These are phyloP conservation scores for Morphnarchus princeps DNA, from an alignment of 2,113 vertebrate species.

Conservation along the genomic window DNA sequence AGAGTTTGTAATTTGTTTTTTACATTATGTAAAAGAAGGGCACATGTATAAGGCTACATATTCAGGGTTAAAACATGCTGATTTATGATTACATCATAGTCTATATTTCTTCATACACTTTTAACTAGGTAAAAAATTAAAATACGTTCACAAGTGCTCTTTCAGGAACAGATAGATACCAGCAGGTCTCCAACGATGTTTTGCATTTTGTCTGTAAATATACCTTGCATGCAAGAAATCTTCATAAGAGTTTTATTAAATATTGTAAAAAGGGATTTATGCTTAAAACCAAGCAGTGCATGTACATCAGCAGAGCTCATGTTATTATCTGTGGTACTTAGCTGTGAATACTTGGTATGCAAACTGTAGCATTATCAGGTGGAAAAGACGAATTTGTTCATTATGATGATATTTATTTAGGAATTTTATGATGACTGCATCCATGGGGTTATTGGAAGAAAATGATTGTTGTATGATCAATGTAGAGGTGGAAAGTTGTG, in stretches of 20 bases:
- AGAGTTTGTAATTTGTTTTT: not conserved
- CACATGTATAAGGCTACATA: accelerated
- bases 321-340: not conserved
- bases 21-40: not conserved
- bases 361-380: not conserved
- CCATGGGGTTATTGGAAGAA: not conserved
- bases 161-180: not conserved
- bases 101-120: not conserved
- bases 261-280: not conserved
- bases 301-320: not conserved
- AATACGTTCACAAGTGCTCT: not conserved
- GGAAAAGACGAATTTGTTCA: not conserved
- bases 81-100: not conserved
- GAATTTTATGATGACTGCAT: not conserved
- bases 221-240: not conserved
- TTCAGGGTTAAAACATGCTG: not conserved
- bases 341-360: not conserved
- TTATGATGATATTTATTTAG: not conserved
- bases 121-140: not conserved
- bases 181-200: not conserved
- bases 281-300: not conserved
- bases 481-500: not conserved
- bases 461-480: not conserved
- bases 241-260: not conserved
- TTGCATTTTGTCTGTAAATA: not conserved